A percentile compares a stretch with the other conserved stretches of the same genome.
These are phyloP conservation scores for Abramis brama DNA, from an alignment of 2,113 vertebrate genomes.

Conservation along the genomic window DNA sequence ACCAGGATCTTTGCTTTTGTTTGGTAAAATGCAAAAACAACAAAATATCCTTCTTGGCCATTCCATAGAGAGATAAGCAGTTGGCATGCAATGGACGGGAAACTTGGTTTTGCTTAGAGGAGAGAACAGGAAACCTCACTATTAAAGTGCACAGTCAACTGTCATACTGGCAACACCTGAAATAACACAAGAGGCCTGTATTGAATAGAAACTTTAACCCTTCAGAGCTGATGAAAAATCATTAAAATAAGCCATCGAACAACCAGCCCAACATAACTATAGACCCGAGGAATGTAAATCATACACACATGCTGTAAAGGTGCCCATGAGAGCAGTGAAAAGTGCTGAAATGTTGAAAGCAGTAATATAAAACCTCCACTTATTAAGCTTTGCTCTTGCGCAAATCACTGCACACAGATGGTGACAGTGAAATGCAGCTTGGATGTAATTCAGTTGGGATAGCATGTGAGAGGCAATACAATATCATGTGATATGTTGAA, in stretches of 20 bases:
- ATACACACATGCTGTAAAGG: neutral
- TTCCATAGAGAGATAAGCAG: conserved; percentile 57
- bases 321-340: neutral
- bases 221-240: neutral
- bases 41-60: conserved; percentile 46
- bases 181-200: conserved; percentile 66
- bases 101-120: conserved; percentile 50
- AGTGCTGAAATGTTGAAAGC: neutral
- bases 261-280: neutral
- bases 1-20: conserved; percentile 11
- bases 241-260: neutral
- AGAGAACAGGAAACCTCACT: conserved; percentile 60
- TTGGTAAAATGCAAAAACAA: conserved; percentile 22
- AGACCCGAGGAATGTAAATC: neutral
- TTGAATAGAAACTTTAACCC: conserved; percentile 45
- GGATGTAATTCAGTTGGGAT: neutral
- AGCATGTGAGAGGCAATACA: conserved; percentile 6
- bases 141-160: conserved; percentile 52
- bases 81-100: conserved; percentile 52
- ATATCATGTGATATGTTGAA: conserved; percentile 20
- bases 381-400: neutral
- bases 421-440: neutral
- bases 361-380: neutral
- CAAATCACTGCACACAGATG: conserved; percentile 7
- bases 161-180: conserved; percentile 69